A percentile compares a stretch with the other conserved stretches of the same genome.
Evolutionary conservation across 2,888 invertebrate genomes (phyloP).

Genomic region (Aspidiotus rigidus): DNA sequence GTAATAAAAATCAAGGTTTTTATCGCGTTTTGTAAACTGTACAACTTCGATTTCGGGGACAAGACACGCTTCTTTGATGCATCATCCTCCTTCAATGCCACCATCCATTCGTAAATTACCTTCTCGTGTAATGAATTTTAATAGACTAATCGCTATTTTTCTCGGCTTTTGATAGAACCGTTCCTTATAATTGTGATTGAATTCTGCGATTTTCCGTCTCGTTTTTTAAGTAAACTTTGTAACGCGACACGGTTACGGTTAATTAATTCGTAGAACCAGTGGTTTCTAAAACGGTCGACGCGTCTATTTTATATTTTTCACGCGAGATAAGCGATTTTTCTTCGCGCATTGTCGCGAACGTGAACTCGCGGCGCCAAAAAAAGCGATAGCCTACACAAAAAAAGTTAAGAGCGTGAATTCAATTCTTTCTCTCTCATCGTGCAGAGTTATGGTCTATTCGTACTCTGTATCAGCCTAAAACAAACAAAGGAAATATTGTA

Average conservation of each 20-base stretch:
- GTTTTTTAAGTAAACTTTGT: neutral
- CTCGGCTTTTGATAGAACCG: neutral
- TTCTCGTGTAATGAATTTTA: neutral
- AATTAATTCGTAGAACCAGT: conserved; percentile 16
- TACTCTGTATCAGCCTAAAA: no score
- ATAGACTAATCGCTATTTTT: neutral
- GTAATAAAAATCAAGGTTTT: no score
- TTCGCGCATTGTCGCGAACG: neutral
- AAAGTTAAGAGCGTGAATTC: no score
- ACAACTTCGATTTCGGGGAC: no score
- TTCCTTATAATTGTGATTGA: neutral
- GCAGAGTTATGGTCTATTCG: no score
- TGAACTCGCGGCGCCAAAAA: no score
- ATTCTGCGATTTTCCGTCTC: neutral
- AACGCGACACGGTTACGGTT: conserved; percentile 16
- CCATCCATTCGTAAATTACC: neutral
- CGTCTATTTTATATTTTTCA: neutral
- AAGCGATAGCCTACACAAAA: no score
- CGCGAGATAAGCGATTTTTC: neutral
- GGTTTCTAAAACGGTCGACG: conserved; percentile 7
- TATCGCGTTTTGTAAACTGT: no score
- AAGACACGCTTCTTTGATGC: no score
- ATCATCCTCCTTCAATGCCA: neutral
- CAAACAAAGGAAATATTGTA: no score
- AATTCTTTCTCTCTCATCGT: no score